Evolutionary conservation across 2,113 vertebrate genomes (phyloP), one percentile per base, ranked within the genome.

Genomic region (Cebus imitator): DNA sequence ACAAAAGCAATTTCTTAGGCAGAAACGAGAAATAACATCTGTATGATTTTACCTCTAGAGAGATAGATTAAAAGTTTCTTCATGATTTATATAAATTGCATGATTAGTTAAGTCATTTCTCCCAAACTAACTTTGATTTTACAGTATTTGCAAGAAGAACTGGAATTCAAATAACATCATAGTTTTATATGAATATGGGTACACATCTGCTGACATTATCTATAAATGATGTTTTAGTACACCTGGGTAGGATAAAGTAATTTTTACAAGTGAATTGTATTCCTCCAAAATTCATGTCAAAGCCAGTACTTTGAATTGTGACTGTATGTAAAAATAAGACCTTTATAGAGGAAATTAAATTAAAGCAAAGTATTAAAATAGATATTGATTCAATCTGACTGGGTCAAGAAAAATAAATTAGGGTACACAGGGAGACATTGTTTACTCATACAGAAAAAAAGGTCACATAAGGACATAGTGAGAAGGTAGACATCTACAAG

Each of bases 1-100:
- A 94, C 96, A 92, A 95, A 90, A 91, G 75, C 61, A 91, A 97
- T 90, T 96, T 57, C n/a, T 97, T 94, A 91, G 37, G 23, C 25
- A 92, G n/a, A 8, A 66, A 73, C 7, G 13, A 80, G 18, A 94
- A 82, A 57, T 58, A 92, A 27, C 43, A 40, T 64, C 57, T 94
- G 88, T 43, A 84, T 78, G 35, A 76, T 85, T 85, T 75, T 75
- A 95, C 27, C 17, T 93, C 32, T 32, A 66, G n/a, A 61, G 30
- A 90, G 35, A 43, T 87, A 20, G 2, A 18, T 82, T 96, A 95
- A 79, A 94, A 90, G 14, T 61, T 92, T 90, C 17, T 85, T 70
- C 37, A 61, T 50, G 20, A 52, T 81, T 96, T 40, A 92, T 43
- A 35, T 35, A 76, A 95, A 90, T 61, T 43, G 14, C 12, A 72